Percentiles rank a stretch among this genome's conserved stretches.
Evolutionary conservation across 2,113 vertebrate species (phyloP).

Genomic region (Procavia capensis): DNA sequence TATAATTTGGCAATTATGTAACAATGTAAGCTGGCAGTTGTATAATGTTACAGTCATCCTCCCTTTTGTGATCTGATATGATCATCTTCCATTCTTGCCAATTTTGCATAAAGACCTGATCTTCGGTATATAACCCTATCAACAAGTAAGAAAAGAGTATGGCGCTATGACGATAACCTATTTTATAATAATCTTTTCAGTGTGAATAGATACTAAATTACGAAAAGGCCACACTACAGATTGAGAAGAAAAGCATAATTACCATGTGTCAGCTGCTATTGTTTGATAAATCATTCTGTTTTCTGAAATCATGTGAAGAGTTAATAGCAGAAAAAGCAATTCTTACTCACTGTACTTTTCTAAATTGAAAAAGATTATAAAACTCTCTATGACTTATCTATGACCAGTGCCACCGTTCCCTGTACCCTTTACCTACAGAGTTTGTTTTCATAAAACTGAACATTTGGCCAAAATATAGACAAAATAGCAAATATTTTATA

Average conservation of each 20-base stretch:
- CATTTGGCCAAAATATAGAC: background rate
- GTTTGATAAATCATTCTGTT: background rate
- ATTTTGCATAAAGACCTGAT: too few species aligned
- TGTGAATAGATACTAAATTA: background rate
- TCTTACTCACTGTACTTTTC: background rate
- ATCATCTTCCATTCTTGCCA: too few species aligned
- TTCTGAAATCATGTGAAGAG: background rate
- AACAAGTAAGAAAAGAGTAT: too few species aligned
- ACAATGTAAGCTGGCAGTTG: too few species aligned
- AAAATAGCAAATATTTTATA: background rate
- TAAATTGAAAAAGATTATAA: constrained; percentile 15
- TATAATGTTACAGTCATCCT: too few species aligned
- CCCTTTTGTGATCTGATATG: too few species aligned
- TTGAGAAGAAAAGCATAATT: background rate
- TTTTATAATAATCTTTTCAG: background rate
- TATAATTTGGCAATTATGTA: too few species aligned
- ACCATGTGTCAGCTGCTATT: background rate
- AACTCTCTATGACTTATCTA: background rate
- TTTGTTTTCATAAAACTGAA: constrained; percentile 38
- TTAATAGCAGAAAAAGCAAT: background rate
- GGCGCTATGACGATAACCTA: background rate
- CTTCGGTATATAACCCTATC: too few species aligned
- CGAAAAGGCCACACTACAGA: background rate
- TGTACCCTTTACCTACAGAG: background rate
- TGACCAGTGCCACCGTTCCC: fast-evolving